Percentiles rank a stretch among this genome's conserved stretches.
Conservation (phyloP, 30 jellyfish, hydroid and myxozoan species). For the Aurelia sp. region DNA sequence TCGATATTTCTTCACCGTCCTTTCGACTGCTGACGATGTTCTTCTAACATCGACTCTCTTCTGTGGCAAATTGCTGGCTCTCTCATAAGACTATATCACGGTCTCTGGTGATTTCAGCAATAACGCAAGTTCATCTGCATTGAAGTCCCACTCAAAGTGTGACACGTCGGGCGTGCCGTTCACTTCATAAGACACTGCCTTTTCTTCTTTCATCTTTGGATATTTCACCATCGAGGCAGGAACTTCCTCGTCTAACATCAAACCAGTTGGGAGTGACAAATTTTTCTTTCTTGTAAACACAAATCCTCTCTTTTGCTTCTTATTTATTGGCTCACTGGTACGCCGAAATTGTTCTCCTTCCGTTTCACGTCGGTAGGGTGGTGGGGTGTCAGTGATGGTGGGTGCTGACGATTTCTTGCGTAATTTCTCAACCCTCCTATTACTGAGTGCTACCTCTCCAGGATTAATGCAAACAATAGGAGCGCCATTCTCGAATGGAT, state of each 20-base stretch:
- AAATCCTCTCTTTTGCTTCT: background rate
- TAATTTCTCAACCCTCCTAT: background rate
- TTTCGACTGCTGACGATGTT: too few relatives aligned
- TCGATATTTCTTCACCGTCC: too few relatives aligned
- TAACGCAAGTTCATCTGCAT: background rate
- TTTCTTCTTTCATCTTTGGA: too few relatives aligned
- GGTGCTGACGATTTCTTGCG: slow-evolving; percentile 1
- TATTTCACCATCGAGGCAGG: too few relatives aligned
- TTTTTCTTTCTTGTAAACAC: background rate
- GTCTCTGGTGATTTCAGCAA: slow-evolving; percentile 12
- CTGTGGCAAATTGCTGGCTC: too few relatives aligned
- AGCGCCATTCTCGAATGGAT: slow-evolving; percentile 3
- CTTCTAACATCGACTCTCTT: too few relatives aligned
- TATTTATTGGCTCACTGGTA: background rate
- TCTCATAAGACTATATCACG: too few relatives aligned
- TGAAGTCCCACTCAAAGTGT: background rate
- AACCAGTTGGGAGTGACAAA: slow-evolving; percentile 1
- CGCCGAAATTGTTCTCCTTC: background rate
- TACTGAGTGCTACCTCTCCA: background rate
- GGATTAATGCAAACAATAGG: background rate
- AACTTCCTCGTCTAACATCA: background rate
- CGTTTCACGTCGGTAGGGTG: background rate
- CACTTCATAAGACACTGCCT: background rate
- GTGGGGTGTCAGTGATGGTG: slow-evolving; percentile 59
- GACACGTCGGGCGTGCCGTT: background rate